Percentiles rank a stretch among this genome's conserved stretches.
These are phyloP conservation scores for Eristalis pertinax DNA, from an alignment of 2,888 invertebrate species.

Conservation along the genomic window DNA sequence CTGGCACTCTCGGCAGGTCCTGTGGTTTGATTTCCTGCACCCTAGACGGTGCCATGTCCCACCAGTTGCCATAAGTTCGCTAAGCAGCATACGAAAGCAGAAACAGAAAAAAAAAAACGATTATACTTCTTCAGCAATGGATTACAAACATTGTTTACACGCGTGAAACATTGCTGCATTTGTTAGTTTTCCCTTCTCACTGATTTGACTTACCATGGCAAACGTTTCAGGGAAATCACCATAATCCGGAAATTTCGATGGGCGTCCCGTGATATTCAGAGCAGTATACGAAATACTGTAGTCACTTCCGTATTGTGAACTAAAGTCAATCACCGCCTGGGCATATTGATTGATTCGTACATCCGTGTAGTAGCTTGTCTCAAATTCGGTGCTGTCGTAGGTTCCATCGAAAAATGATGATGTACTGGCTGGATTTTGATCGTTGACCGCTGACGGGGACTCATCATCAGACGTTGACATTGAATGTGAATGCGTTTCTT, in stretches of 20 bases:
- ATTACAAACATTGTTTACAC: conserved; percentile 19
- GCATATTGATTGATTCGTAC: conserved; percentile 88
- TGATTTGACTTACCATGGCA: conserved; percentile 87
- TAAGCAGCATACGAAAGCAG: conserved; percentile 76
- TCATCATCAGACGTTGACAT: conserved; percentile 60
- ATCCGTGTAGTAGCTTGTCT: conserved; percentile 63
- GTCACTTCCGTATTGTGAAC: conserved; percentile 94
- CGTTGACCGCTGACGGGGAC: conserved; percentile 1
- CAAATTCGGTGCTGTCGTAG: conserved; percentile 56
- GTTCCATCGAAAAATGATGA: conserved; percentile 58
- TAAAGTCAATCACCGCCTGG: conserved; percentile 89
- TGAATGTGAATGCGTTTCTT: conserved; percentile 1
- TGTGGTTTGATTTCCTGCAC: conserved; percentile 88
- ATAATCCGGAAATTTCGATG: conserved; percentile 92
- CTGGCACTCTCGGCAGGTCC: conserved; percentile 85
- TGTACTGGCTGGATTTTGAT: conserved; percentile 37
- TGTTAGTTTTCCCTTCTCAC: conserved; percentile 28
- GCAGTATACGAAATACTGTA: conserved; percentile 94
- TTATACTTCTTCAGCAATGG: neutral
- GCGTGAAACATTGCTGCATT: conserved; percentile 30
- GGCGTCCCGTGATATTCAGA: conserved; percentile 91
- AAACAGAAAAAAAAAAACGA: neutral
- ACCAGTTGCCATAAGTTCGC: conserved; percentile 93
- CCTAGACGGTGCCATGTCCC: conserved; percentile 89
- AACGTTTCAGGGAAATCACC: conserved; percentile 96